phyloP scores from a whole-genome alignment of 1,140 invertebrate species.

The Frieseomelitta varia region DNA sequence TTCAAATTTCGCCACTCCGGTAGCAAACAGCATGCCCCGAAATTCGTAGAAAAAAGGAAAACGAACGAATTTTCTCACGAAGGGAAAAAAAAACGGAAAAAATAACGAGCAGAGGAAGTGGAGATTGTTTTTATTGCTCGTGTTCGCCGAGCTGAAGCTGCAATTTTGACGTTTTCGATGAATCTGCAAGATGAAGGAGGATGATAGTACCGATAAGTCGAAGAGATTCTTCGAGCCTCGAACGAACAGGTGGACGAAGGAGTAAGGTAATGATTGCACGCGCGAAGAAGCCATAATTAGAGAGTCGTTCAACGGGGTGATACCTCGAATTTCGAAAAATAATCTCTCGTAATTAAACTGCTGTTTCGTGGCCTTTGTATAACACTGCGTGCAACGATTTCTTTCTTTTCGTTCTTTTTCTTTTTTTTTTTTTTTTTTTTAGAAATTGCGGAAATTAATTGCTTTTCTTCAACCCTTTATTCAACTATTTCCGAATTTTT shows the following conservation, averaged over 20 bases:
- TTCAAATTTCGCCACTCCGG: not conserved
- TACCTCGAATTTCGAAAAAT: constrained; percentile 28
- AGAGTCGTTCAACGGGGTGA: constrained; percentile 34
- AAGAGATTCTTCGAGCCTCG: constrained; percentile 12
- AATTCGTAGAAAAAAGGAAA: not conserved
- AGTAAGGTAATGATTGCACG: constrained; percentile 24
- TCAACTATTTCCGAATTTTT: no score
- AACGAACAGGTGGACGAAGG: not conserved
- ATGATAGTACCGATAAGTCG: constrained; percentile 42
- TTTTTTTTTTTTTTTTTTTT: no score
- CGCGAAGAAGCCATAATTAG: constrained; percentile 31
- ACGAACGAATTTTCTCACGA: not conserved
- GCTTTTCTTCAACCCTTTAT: no score
- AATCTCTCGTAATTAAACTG: not conserved
- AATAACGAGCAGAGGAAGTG: not conserved
- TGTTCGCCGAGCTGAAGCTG: not conserved
- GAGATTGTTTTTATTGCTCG: constrained; percentile 29
- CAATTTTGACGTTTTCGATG: constrained; percentile 49
- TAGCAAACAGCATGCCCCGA: not conserved
- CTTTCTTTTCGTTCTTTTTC: no score
- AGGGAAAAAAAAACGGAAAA: not conserved
- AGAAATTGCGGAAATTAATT: no score
- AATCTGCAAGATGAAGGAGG: not conserved
- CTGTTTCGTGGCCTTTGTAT: not conserved
- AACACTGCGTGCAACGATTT: not conserved